Evolutionary conservation across 1,140 invertebrate species (phyloP), one percentile per base, ranked within the genome.

Genomic region (Hetaerina americana): DNA sequence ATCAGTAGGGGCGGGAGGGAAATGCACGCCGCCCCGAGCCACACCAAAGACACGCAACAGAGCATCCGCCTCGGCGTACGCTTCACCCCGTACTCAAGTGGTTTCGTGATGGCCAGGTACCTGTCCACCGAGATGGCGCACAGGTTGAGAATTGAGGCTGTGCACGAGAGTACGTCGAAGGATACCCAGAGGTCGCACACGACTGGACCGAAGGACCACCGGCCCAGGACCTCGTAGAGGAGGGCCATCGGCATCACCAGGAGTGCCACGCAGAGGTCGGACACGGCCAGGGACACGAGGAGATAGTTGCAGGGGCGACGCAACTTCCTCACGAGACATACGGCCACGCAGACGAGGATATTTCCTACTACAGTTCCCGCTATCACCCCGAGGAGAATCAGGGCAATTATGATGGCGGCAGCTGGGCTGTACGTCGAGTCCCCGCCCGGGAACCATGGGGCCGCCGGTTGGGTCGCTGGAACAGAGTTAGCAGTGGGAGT

Each of bases 101-200:
- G 93, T 77, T 94, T 93, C 8, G 93, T 95, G 68, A 97, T 96
- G 25, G 94, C 93, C 79, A 92, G 92, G 80, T 94, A 96, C 15
- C 87, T 82, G 79, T 94, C 92, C 27, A 93, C 89, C 26, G 92
- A 93, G 80, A 96, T 95, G 88, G 93, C 92, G 79, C 94, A 96
- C 70, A 96, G 84, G 81, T 96, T 96, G 15, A 96, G 84, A 75
- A 96, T 96, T 75, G 92, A 95, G 27, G 94, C 94, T 12, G 94
- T 93, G 80, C 87, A 93, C 74, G 87, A 91, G 71, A 90, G 86
- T 31, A 90, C 94, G 81, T 90, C 92, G 79, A 94, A 93, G 76
- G 86, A 90, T 73, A 89, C 93, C 92, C 90, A 90, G 79, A 92
- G 85, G 78, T 95, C 92, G 82, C 94, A 96, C 74, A 94, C 85